A percentile compares a stretch with the other conserved stretches of the same genome.
phyloP scores from a whole-genome alignment of 2,113 vertebrate genomes.

The Rana temporaria region DNA sequence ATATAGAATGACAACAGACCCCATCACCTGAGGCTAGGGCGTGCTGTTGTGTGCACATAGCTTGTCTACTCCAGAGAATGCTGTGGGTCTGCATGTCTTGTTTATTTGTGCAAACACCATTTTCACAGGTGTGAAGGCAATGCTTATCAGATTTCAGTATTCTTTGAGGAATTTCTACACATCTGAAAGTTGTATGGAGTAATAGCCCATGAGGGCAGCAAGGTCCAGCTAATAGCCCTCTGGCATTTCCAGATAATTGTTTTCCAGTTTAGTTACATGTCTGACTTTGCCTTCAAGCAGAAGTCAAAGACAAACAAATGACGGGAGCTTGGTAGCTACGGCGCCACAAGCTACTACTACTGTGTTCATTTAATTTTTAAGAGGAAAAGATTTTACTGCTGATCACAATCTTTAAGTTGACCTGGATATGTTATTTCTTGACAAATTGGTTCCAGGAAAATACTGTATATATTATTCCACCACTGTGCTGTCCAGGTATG shows the following conservation, averaged over 20 bases:
- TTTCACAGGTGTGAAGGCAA: background rate
- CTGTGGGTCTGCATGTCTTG: background rate
- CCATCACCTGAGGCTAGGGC: background rate
- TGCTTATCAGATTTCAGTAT: background rate
- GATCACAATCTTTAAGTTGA: too few relatives aligned
- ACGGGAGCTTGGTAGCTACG: background rate
- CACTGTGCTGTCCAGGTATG: too few relatives aligned
- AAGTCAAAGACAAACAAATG: background rate
- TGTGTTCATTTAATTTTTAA: too few relatives aligned
- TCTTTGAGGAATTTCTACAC: background rate
- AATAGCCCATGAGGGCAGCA: background rate
- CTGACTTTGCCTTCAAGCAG: background rate
- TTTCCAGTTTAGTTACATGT: background rate
- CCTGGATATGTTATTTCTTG: too few relatives aligned
- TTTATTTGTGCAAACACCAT: conserved; percentile 9
- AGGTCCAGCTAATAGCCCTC: background rate
- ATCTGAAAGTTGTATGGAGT: background rate
- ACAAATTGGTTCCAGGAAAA: too few relatives aligned
- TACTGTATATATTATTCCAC: too few relatives aligned
- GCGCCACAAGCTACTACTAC: background rate
- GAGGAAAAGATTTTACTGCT: too few relatives aligned
- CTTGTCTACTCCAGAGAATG: conserved; percentile 22
- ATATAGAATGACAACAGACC: background rate
- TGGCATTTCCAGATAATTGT: background rate
- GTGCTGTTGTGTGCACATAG: background rate